Evolutionary conservation across 2,113 vertebrate species (phyloP), one percentile per base, ranked within the genome.

Genomic region (Penelope pileata): DNA sequence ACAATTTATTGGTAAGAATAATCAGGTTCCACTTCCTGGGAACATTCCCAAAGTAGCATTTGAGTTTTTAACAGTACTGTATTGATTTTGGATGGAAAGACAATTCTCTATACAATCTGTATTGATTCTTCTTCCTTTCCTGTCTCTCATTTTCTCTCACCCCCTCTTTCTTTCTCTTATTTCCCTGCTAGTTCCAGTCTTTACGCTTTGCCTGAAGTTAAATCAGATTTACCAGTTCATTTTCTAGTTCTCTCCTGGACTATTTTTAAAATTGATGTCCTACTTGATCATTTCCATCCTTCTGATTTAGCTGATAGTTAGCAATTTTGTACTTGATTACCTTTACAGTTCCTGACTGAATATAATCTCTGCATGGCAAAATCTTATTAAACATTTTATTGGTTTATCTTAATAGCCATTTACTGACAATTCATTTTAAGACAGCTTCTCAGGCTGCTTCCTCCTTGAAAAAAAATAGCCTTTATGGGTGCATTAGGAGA

Each of bases 191-290:
- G 10, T 75, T 95, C 16, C 13, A 75, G 34, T 75, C 38, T 56
- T 82, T 78, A 59, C 19, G 64, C 17, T 82, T 91, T 86, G 19
- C 32, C 66, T 75, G 34, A 84, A 75, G 74, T 91, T 81, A 75
- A 95, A 84, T 67, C 34, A 84, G 78, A 87, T 81, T 95, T 91
- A 72, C 54, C 64, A 84, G 73, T 78, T 92, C 19, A 78, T 87
- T 92, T 94, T 72, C 47, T 85, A 68, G 43, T 82, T 90, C 27
- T 76, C 12, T 85, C 34, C 53, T 72, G 21, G 5, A 85, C 15
- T 82, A 64, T 68, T 86, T 90, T 92, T 40, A n/a, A 84, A 89
- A 82, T 48, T 82, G 15, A 56, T 92, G 17, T 84, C 36, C 16
- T 83, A 10, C 84, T 86, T 77, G 54, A 91, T 70, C 26, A 19